These are phyloP conservation scores for Darevskia mixta DNA, from an alignment of 2,797 vertebrate genomes.

Conservation along the genomic window DNA sequence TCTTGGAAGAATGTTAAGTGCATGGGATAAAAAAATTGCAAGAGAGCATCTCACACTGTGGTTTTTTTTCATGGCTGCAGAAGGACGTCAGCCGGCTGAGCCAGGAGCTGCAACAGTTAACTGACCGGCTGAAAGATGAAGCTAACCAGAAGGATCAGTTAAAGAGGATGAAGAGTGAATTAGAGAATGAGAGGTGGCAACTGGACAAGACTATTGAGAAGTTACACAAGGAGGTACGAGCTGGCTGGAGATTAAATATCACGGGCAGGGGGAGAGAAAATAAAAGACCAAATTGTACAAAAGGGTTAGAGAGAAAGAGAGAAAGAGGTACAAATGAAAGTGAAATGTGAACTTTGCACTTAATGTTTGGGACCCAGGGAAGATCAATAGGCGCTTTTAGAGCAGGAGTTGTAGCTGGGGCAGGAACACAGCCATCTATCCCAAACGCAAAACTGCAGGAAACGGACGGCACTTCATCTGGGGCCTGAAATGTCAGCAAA, in stretches of 20 bases:
- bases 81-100: constrained; percentile 82
- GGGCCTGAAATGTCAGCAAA: background rate
- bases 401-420: constrained; percentile 8
- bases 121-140: constrained; percentile 87
- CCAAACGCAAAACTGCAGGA: background rate
- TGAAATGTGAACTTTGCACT: constrained; percentile 21
- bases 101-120: constrained; percentile 85
- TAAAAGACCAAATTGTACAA: constrained; percentile 16
- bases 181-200: constrained; percentile 89
- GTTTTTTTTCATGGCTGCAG: constrained; percentile 71
- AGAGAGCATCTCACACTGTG: background rate
- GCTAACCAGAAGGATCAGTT: constrained; percentile 90
- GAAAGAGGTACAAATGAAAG: background rate
- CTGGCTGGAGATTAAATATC: constrained; percentile 3
- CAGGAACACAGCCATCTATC: background rate
- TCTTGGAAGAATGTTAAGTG: background rate
- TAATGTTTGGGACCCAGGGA: constrained; percentile 17
- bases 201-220: constrained; percentile 92
- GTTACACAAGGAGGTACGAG: constrained; percentile 91
- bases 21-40: background rate
- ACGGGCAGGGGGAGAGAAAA: constrained; percentile 12
- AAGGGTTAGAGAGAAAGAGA: background rate
- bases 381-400: constrained; percentile 8
- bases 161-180: constrained; percentile 88
- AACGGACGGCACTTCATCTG: background rate